phyloP scores from a whole-genome alignment of 2,113 vertebrate species.

The Pipra filicauda region DNA sequence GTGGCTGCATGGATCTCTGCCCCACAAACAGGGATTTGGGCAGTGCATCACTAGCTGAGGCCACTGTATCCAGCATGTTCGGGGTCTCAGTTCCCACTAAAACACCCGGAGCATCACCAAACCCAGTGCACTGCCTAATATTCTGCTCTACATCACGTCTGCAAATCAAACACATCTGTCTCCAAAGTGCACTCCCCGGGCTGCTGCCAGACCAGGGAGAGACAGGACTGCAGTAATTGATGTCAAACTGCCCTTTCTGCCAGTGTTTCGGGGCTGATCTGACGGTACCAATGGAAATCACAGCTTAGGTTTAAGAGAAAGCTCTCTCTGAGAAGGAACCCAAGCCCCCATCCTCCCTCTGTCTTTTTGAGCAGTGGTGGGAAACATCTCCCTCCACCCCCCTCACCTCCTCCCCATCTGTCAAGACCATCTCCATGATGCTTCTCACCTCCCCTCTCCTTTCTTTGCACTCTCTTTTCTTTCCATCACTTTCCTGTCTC shows the following conservation, averaged over 20 bases:
- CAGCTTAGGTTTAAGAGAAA: background rate
- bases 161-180: background rate
- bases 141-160: background rate
- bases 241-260: conserved; percentile 28
- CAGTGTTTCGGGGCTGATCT: background rate
- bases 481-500: background rate
- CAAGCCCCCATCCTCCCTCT: background rate
- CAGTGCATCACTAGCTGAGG: background rate
- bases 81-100: background rate
- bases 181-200: background rate
- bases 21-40: background rate
- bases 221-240: background rate
- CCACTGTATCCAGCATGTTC: background rate
- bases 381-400: background rate
- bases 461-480: background rate
- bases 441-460: background rate
- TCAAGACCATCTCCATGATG: background rate
- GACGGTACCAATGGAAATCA: background rate
- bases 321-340: background rate
- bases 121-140: background rate
- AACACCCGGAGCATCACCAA: background rate
- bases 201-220: background rate
- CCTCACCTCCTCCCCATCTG: background rate
- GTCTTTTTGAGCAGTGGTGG: background rate
- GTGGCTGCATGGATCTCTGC: background rate